Percentiles rank a stretch among this genome's conserved stretches.
These are phyloP conservation scores for Coleophora deauratella DNA, from an alignment of 2,888 invertebrate genomes.

Conservation along the genomic window DNA sequence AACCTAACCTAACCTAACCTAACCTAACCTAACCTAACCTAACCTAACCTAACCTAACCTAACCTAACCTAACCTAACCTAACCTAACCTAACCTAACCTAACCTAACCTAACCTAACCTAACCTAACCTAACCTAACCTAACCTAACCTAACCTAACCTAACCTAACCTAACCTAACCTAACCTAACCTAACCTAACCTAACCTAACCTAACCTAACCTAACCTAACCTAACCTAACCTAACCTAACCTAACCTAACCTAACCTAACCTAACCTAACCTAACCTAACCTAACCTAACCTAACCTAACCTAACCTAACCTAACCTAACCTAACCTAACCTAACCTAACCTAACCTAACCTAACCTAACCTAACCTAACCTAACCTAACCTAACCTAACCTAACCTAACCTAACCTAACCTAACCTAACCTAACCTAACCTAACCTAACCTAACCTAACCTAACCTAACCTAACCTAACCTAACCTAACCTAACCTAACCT, in stretches of 20 bases:
- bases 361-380: constrained; percentile 9
- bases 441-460: constrained; percentile 12
- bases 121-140: constrained; percentile 4
- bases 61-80: constrained; percentile 11
- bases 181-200: constrained; percentile 10
- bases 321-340: constrained; percentile 8
- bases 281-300: constrained; percentile 10
- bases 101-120: constrained; percentile 10
- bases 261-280: constrained; percentile 10
- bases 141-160: constrained; percentile 7
- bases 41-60: constrained; percentile 10
- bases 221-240: constrained; percentile 8
- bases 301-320: constrained; percentile 5
- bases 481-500: constrained; percentile 10
- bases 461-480: constrained; percentile 9
- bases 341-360: constrained; percentile 10
- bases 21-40: constrained; percentile 10
- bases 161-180: constrained; percentile 10
- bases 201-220: constrained; percentile 11
- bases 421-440: constrained; percentile 12
- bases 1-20: constrained; percentile 11
- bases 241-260: constrained; percentile 10
- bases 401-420: constrained; percentile 11
- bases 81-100: constrained; percentile 11
- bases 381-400: constrained; percentile 12